phyloP scores from a whole-genome alignment of 1,140 invertebrate genomes.

The Cyphomyrmex costatus region DNA sequence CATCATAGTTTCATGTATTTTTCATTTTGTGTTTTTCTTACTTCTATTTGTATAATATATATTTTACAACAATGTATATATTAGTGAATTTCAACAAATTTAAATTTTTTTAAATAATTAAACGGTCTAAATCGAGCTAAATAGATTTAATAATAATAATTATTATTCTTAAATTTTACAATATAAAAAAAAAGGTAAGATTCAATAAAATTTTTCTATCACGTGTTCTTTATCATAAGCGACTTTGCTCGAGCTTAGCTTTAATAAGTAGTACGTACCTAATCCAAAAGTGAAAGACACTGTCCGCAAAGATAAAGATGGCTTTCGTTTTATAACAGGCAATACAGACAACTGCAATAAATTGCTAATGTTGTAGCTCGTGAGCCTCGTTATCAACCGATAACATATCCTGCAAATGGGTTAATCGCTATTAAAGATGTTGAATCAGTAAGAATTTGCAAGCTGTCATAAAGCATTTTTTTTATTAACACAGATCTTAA shows the following conservation, averaged over 20 bases:
- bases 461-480: slow-evolving; percentile 13
- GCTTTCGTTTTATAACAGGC: slow-evolving; percentile 23
- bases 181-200: background rate
- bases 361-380: background rate
- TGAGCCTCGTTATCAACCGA: slow-evolving; percentile 34
- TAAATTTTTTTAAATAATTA: too few species aligned
- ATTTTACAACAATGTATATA: background rate
- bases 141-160: too few species aligned
- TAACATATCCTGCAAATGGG: slow-evolving; percentile 23
- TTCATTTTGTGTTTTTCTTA: background rate
- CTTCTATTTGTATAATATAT: background rate
- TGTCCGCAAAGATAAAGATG: slow-evolving; percentile 9
- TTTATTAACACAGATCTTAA: slow-evolving; percentile 44
- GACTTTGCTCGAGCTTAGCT: background rate
- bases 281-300: slow-evolving; percentile 11
- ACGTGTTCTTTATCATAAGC: background rate
- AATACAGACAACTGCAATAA: slow-evolving; percentile 44
- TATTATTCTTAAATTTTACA: too few species aligned
- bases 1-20: background rate
- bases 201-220: background rate
- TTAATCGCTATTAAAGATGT: background rate
- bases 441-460: slow-evolving; percentile 3
- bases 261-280: too few species aligned
- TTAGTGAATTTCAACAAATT: background rate
- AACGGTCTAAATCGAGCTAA: too few species aligned